Base-by-base conservation (phyloP, 2,797 vertebrate species). In the Pogoniulus pusillus region DNA sequence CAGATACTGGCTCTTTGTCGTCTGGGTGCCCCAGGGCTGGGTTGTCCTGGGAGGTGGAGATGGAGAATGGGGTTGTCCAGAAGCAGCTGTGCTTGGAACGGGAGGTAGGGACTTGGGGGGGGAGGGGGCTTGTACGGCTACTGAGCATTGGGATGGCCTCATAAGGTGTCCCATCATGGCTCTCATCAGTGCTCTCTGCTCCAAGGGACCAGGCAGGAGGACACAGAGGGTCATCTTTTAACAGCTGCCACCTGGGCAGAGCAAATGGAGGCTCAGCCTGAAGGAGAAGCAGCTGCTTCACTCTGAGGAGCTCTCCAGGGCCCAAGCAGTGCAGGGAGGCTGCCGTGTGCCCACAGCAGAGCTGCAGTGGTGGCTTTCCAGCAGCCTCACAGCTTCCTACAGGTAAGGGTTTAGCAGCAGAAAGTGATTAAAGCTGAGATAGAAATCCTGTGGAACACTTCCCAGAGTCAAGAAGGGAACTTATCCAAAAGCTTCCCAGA, bases 221-320 rank as follows among this genome's bases (percentile, higher is more conserved):
- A 32, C 9, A 14, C 24, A 23, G 49, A 1, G 1, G 35, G 35
- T 45, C 6, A 0, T 11, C 41, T 45, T 0, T 4, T 9, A 23
- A 9, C 6, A 66, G 54, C 54, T 53, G 79, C 32, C 62, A 24
- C 55, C 66, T 29, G 78, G n/a, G 35, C 60, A 45, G 55, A 34
- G 41, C 35, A 49, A 37, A 49, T n/a, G 8, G 35, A 19, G 16
- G 2, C 29, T 68, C 39, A 43, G 23, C 62, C 22, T 2, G 0
- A 66, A 71, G 59, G 54, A 43, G 10, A 43, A 51, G 29, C 1
- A 0, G 17, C 29, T 37, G 43, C 45, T 34, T 59, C 39, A 41
- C 27, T 35, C 27, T 12, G 13, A 12, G 47, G 39, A 57, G 75
- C 53, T 37, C 34, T n/a, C 19, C 0, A 4, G 39, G 39, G 47